phyloP scores from a whole-genome alignment of 1,140 invertebrate genomes.

The Drosophila kohkoa region DNA sequence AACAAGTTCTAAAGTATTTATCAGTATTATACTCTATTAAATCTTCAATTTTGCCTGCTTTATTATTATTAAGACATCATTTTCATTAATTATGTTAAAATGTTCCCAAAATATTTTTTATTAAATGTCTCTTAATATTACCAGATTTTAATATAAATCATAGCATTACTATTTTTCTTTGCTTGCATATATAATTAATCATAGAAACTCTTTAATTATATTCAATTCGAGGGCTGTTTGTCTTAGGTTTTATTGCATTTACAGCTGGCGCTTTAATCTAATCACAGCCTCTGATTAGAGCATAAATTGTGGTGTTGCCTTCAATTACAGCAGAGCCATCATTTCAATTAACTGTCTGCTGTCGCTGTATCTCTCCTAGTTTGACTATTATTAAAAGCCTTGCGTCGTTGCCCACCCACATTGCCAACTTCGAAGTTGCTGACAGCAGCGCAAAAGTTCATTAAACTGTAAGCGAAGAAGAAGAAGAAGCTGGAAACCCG shows the following conservation, averaged over 20 bases:
- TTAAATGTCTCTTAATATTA: too few relatives aligned
- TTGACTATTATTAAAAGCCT: slow-evolving; percentile 35
- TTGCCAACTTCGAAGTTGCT: slow-evolving; percentile 5
- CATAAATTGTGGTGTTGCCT: slow-evolving; percentile 12
- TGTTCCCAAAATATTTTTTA: too few relatives aligned
- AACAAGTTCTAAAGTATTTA: neutral
- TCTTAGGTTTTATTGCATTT: neutral
- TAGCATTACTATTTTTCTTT: neutral
- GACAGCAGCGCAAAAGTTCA: slow-evolving; percentile 61
- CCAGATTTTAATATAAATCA: too few relatives aligned
- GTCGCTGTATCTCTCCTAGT: neutral
- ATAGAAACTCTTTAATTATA: neutral
- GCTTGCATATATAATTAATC: neutral
- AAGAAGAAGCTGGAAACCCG: slow-evolving; percentile 5
- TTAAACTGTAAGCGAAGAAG: slow-evolving; percentile 47
- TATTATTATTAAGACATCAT: too few relatives aligned
- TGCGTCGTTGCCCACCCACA: slow-evolving; percentile 15
- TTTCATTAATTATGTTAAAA: too few relatives aligned
- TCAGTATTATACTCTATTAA: neutral
- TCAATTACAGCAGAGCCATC: slow-evolving; percentile 30
- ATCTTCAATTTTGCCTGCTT: too few relatives aligned
- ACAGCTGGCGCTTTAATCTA: slow-evolving; percentile 8
- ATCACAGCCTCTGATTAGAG: slow-evolving; percentile 37
- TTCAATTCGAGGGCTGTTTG: neutral
- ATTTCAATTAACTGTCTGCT: slow-evolving; percentile 36